A percentile compares a stretch with the other conserved stretches of the same genome.
Evolutionary conservation across 1,140 invertebrate genomes (phyloP).

Genomic region (Panulirus ornatus): DNA sequence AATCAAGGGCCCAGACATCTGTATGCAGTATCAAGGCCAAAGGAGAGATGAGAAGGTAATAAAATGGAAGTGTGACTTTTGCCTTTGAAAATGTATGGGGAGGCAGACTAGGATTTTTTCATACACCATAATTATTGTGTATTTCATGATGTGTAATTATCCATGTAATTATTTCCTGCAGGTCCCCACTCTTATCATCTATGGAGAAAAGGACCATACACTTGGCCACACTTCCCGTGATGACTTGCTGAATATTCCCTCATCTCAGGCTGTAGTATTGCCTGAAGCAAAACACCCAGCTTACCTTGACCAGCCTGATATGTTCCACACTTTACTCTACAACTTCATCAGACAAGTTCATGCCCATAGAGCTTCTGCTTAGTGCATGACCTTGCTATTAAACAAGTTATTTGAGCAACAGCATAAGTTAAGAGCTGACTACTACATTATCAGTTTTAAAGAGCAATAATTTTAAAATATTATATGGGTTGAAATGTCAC

Average conservation of each 20-base stretch:
- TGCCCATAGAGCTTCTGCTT: conserved; percentile 33
- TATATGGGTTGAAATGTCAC: too few relatives aligned
- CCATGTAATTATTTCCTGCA: conserved; percentile 73
- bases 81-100: not conserved
- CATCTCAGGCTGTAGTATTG: conserved; percentile 77
- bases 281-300: conserved; percentile 79
- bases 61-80: too few relatives aligned
- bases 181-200: conserved; percentile 79
- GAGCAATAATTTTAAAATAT: too few relatives aligned
- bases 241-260: conserved; percentile 78
- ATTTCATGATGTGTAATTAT: too few relatives aligned
- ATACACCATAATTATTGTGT: too few relatives aligned
- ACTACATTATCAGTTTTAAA: too few relatives aligned
- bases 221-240: conserved; percentile 77
- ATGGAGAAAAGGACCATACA: conserved; percentile 78
- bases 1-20: too few relatives aligned
- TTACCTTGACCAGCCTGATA: conserved; percentile 79
- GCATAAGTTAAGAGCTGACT: too few relatives aligned
- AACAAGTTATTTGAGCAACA: too few relatives aligned
- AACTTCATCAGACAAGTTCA: conserved; percentile 77
- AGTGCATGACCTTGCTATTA: too few relatives aligned
- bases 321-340: conserved; percentile 79
- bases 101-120: too few relatives aligned
- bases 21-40: not conserved
- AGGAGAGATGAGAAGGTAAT: not conserved